phyloP scores from a whole-genome alignment of 2,888 invertebrate species.

The Cryptocephalus primarius region DNA sequence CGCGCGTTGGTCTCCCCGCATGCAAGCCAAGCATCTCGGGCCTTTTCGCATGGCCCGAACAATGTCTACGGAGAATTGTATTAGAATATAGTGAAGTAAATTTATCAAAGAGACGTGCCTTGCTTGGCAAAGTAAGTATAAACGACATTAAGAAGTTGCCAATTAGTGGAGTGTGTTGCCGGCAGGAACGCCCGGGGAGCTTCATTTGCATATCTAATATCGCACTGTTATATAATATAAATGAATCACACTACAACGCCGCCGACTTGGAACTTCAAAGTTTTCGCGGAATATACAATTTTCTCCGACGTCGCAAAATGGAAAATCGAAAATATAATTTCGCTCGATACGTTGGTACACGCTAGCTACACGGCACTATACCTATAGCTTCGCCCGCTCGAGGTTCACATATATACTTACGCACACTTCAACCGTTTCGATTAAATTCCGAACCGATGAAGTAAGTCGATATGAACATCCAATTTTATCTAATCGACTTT shows the following conservation, averaged over 20 bases:
- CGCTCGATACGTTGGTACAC: too few relatives aligned
- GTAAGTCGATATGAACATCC: too few relatives aligned
- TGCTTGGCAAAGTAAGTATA: slow-evolving; percentile 40
- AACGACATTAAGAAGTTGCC: slow-evolving; percentile 42
- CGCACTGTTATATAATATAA: slow-evolving; percentile 36
- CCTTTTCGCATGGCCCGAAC: slow-evolving; percentile 13
- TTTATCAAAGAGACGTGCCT: slow-evolving; percentile 40
- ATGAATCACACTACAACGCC: slow-evolving; percentile 23
- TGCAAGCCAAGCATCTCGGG: neutral
- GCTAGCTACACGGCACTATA: too few relatives aligned
- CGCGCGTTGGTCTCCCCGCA: neutral
- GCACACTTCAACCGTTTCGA: too few relatives aligned
- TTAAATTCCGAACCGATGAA: too few relatives aligned
- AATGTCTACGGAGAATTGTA: slow-evolving; percentile 30
- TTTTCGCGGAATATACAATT: neutral
- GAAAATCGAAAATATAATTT: too few relatives aligned
- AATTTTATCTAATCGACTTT: too few relatives aligned
- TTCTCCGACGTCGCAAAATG: too few relatives aligned
- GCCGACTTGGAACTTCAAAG: neutral
- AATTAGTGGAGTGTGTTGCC: slow-evolving; percentile 38
- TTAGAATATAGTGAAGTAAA: slow-evolving; percentile 34
- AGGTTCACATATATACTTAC: too few relatives aligned
- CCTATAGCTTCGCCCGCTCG: too few relatives aligned
- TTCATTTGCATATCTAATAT: slow-evolving; percentile 39
- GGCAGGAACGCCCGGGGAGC: slow-evolving; percentile 26